These are phyloP conservation scores for Bos javanicus DNA, from an alignment of 2,113 vertebrate genomes.

Conservation along the genomic window DNA sequence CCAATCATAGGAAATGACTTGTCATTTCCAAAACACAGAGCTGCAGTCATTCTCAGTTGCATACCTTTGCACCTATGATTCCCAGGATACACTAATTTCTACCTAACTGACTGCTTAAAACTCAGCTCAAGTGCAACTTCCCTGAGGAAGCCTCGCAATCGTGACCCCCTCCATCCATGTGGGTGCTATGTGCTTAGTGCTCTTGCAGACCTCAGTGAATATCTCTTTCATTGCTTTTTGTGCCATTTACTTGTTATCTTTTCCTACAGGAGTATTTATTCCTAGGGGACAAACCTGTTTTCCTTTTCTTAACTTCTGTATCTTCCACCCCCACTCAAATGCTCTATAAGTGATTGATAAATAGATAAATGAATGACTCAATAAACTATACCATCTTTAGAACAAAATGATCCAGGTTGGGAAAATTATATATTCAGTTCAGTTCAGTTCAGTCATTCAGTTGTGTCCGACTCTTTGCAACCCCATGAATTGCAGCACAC, in stretches of 20 bases:
- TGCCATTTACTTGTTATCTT: neutral
- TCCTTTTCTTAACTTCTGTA: neutral
- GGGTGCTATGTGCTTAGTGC: neutral
- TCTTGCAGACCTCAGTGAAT: neutral
- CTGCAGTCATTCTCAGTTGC: neutral
- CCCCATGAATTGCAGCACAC: accelerated
- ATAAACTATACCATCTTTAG: neutral
- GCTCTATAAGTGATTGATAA: neutral
- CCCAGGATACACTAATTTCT: neutral
- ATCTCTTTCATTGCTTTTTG: neutral
- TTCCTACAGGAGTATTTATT: neutral
- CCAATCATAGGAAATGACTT: neutral
- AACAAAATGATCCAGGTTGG: neutral
- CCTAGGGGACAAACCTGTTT: neutral
- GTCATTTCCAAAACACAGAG: neutral
- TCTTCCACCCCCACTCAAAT: neutral
- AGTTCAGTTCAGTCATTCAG: too few relatives aligned
- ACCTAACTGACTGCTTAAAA: neutral
- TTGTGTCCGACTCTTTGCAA: accelerated
- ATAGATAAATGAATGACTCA: neutral
- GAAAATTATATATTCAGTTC: neutral
- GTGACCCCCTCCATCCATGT: neutral
- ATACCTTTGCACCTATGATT: neutral
- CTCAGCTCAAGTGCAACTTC: neutral
- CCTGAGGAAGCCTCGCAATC: neutral